Evolutionary conservation across 23 tunicate species (phyloP).

Genomic region (Styela plicata): DNA sequence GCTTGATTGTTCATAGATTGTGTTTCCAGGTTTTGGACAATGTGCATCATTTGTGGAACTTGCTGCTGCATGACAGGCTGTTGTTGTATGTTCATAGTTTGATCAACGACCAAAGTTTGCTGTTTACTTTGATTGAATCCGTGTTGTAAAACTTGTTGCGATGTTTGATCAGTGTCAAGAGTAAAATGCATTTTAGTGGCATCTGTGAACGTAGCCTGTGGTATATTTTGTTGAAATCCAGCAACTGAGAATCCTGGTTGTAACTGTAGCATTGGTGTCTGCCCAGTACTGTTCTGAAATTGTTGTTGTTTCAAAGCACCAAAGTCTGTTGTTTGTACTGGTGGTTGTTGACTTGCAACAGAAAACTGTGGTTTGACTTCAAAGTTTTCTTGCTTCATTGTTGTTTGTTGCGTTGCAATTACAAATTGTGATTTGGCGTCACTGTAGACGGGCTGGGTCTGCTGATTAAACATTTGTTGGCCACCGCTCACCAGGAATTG

Average conservation of each 20-base stretch:
- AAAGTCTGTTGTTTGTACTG: background rate
- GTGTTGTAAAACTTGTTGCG: too few species aligned
- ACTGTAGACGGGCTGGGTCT: background rate
- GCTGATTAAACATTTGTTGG: background rate
- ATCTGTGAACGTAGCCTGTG: background rate
- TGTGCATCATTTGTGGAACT: background rate
- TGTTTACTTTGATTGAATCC: background rate
- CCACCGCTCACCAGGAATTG: background rate
- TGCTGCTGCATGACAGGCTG: slow-evolving; percentile 12
- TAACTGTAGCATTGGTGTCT: background rate
- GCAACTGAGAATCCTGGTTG: background rate
- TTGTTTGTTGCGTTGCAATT: background rate
- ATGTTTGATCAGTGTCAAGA: background rate
- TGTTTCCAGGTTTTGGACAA: background rate
- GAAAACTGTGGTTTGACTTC: background rate
- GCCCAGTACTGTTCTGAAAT: background rate
- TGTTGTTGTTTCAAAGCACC: background rate
- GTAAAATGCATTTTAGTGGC: background rate
- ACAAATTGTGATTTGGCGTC: background rate
- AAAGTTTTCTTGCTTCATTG: background rate
- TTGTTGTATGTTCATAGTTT: background rate
- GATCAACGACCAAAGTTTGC: background rate
- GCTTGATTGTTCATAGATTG: background rate
- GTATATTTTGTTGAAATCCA: background rate
- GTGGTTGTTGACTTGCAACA: background rate